A percentile compares a stretch with the other conserved stretches of the same genome.
These are phyloP conservation scores for Paramisgurnus dabryanus DNA, from an alignment of 2,113 vertebrate genomes.

Conservation along the genomic window DNA sequence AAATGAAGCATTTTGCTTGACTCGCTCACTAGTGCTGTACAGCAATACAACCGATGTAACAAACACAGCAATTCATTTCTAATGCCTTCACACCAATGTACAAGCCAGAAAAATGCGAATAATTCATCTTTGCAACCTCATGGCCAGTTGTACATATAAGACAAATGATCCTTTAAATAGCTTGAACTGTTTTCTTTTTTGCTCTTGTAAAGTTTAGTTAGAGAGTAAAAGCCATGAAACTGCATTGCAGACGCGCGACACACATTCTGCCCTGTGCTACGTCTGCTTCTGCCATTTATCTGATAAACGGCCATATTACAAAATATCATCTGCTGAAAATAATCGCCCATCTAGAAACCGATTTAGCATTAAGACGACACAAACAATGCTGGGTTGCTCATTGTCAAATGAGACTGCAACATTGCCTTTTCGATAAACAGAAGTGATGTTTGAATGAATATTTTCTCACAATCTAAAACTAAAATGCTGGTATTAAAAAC, in stretches of 20 bases:
- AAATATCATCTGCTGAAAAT: neutral
- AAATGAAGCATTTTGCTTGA: slow-evolving; percentile 47
- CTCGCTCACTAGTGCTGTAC: slow-evolving; percentile 52
- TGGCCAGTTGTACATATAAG: slow-evolving; percentile 14
- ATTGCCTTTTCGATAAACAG: slow-evolving; percentile 29
- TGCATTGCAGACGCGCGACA: slow-evolving; percentile 28
- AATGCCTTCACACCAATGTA: slow-evolving; percentile 37
- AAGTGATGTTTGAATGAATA: neutral
- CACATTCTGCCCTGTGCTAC: slow-evolving; percentile 42
- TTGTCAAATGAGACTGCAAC: slow-evolving; percentile 25
- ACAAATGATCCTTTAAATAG: slow-evolving; percentile 25
- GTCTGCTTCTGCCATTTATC: slow-evolving; percentile 28
- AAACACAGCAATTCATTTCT: slow-evolving; percentile 13
- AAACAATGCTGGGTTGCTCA: neutral
- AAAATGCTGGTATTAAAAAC: neutral
- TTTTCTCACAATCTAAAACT: slow-evolving; percentile 1
- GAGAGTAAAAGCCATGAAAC: slow-evolving; percentile 53
- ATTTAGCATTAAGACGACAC: slow-evolving; percentile 24
- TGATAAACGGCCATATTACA: neutral
- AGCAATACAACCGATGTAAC: slow-evolving; percentile 50
- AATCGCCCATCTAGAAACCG: neutral
- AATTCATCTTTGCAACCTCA: slow-evolving; percentile 7
- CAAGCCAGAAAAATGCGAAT: neutral
- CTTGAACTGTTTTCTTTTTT: slow-evolving; percentile 1
- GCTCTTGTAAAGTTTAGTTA: slow-evolving; percentile 15